A percentile compares a stretch with the other conserved stretches of the same genome.
Conservation (phyloP, 2,888 invertebrate species). For the Monochamus alternatus region DNA sequence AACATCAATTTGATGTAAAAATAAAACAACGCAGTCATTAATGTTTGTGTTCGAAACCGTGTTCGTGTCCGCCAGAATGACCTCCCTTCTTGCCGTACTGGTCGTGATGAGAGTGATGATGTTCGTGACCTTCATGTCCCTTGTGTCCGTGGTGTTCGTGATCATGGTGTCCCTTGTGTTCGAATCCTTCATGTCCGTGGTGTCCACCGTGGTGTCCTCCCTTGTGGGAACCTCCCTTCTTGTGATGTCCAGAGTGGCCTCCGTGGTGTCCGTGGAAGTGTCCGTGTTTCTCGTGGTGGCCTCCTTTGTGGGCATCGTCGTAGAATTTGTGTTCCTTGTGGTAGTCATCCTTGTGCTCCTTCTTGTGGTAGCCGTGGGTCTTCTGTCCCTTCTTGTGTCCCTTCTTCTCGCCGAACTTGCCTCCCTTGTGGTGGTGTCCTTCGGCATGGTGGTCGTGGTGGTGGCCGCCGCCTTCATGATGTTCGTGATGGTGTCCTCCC, state of each 20-base stretch:
- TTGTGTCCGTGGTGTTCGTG: conserved; percentile 89
- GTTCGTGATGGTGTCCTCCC: conserved; percentile 86
- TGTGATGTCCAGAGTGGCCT: conserved; percentile 85
- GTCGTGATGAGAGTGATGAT: conserved; percentile 83
- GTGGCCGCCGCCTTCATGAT: conserved; percentile 84
- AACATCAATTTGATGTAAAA: conserved; percentile 37
- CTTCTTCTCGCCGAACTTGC: conserved; percentile 86
- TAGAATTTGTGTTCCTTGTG: conserved; percentile 92
- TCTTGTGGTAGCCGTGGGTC: conserved; percentile 87
- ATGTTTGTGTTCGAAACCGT: conserved; percentile 73
- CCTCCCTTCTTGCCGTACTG: conserved; percentile 87
- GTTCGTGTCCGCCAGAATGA: conserved; percentile 83
- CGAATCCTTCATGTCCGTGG: conserved; percentile 87
- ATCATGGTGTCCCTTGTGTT: conserved; percentile 87
- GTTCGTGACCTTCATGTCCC: conserved; percentile 85
- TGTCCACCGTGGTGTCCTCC: conserved; percentile 86
- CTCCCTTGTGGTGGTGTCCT: conserved; percentile 85
- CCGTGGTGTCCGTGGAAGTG: conserved; percentile 85
- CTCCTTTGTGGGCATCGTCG: conserved; percentile 89
- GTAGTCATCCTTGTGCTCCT: conserved; percentile 90
- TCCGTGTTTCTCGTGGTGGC: conserved; percentile 87
- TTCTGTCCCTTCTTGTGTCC: conserved; percentile 90
- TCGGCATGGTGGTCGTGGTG: conserved; percentile 85
- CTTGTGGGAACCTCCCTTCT: conserved; percentile 87
- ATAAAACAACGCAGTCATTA: conserved; percentile 41